Conservation (phyloP, 1,140 invertebrate genomes). For the Neotoxoptera formosana region DNA sequence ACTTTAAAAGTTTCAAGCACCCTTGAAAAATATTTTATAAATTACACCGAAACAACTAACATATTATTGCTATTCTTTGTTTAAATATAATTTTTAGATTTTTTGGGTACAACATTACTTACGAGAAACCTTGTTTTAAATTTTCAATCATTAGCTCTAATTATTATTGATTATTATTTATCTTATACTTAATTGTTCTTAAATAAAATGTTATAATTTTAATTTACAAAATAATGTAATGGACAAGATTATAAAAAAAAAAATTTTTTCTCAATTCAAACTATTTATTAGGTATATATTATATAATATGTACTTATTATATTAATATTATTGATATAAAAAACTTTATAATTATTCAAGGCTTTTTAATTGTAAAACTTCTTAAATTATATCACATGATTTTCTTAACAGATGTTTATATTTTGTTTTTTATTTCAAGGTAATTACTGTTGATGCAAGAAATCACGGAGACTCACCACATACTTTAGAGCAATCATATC, state of each 20-base stretch:
- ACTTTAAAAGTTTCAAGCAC: too few species aligned
- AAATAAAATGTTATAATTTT: neutral
- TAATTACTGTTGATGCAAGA: constrained; percentile 83
- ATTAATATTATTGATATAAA: neutral
- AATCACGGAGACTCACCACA: constrained; percentile 94
- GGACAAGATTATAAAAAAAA: neutral
- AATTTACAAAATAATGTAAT: neutral
- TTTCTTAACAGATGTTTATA: neutral
- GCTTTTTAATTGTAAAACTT: neutral
- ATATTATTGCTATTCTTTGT: too few species aligned
- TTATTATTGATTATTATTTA: too few species aligned
- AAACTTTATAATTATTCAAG: neutral
- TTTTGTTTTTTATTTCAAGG: constrained; percentile 65
- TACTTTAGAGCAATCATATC: constrained; percentile 73
- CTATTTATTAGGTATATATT: too few species aligned
- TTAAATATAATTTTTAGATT: too few species aligned
- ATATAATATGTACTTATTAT: neutral
- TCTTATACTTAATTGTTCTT: too few species aligned
- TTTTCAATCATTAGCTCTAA: too few species aligned
- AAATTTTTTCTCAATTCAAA: neutral
- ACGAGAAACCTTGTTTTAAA: too few species aligned
- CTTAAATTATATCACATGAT: neutral
- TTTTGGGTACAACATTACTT: too few species aligned
- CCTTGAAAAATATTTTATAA: too few species aligned
- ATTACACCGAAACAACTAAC: too few species aligned